These are phyloP conservation scores for Drosophila ustulata DNA, from an alignment of 2,888 invertebrate species.

Conservation along the genomic window DNA sequence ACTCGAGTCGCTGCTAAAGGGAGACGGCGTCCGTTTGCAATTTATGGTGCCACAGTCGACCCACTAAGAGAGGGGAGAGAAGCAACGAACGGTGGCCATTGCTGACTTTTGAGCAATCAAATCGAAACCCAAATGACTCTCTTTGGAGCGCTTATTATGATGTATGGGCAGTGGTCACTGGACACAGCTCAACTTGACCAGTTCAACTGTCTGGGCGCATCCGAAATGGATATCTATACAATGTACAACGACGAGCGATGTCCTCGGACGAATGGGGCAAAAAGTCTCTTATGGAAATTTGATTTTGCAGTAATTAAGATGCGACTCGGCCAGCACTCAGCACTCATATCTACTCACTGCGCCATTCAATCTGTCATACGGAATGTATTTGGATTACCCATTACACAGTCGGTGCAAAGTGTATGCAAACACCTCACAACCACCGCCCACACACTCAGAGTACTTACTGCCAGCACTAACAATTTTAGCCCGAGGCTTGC, in stretches of 20 bases:
- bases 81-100: conserved; percentile 8
- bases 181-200: conserved; percentile 24
- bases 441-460: not conserved
- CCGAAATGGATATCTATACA: conserved; percentile 31
- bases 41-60: conserved; percentile 73
- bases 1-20: conserved; percentile 20
- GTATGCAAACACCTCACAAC: conserved; percentile 5
- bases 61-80: conserved; percentile 15
- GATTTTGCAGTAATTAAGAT: conserved; percentile 63
- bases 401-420: conserved; percentile 11
- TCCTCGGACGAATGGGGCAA: too few relatives aligned
- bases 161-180: conserved; percentile 57
- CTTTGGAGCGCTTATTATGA: conserved; percentile 79
- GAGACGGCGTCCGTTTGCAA: conserved; percentile 70
- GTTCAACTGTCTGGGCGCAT: conserved; percentile 12
- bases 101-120: conserved; percentile 63
- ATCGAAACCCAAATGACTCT: conserved; percentile 73
- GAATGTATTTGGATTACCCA: conserved; percentile 10
- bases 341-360: conserved; percentile 18
- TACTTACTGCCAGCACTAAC: not conserved
- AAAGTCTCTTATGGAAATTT: conserved; percentile 49
- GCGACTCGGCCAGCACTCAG: conserved; percentile 31
- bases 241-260: conserved; percentile 2
- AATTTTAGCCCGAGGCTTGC: conserved; percentile 20
- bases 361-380: conserved; percentile 32